These are phyloP conservation scores for Athalia circularis DNA, from an alignment of 2,888 invertebrate genomes.

Conservation along the genomic window DNA sequence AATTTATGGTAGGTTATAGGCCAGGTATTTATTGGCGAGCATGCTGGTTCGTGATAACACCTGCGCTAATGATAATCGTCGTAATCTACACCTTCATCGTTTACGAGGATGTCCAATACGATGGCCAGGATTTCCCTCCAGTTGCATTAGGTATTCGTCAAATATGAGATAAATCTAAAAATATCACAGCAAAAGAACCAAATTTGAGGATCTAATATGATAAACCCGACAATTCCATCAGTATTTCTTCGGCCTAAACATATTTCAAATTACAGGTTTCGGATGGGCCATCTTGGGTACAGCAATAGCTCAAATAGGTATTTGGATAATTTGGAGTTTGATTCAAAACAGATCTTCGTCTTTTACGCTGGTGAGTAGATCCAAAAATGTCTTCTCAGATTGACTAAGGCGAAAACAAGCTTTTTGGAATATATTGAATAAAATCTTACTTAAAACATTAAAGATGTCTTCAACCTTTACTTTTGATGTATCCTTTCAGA, in stretches of 20 bases:
- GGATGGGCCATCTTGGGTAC: slow-evolving; percentile 76
- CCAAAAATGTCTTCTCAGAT: not conserved
- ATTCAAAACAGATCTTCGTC: slow-evolving; percentile 64
- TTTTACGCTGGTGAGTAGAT: slow-evolving; percentile 60
- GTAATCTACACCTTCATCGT: slow-evolving; percentile 82
- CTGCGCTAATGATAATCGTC: slow-evolving; percentile 82
- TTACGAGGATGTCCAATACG: slow-evolving; percentile 79
- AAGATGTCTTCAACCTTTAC: no score
- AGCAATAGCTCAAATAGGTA: slow-evolving; percentile 75
- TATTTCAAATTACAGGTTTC: slow-evolving; percentile 69
- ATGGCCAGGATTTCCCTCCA: slow-evolving; percentile 78
- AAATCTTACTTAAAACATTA: not conserved
- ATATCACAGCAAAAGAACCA: not conserved
- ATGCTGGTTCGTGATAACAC: slow-evolving; percentile 85
- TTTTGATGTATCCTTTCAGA: slow-evolving; percentile 54
- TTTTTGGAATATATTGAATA: not conserved
- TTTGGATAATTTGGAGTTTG: slow-evolving; percentile 74
- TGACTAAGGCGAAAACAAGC: not conserved
- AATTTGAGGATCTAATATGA: not conserved
- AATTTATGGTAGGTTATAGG: slow-evolving; percentile 84
- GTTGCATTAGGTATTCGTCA: slow-evolving; percentile 78
- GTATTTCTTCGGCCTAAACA: not conserved
- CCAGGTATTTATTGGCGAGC: slow-evolving; percentile 84
- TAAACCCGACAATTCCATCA: not conserved
- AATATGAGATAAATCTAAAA: not conserved